Percentiles rank a stretch among this genome's conserved stretches.
phyloP scores from a whole-genome alignment of 2,888 invertebrate genomes.

The Ernsta delagoae region DNA sequence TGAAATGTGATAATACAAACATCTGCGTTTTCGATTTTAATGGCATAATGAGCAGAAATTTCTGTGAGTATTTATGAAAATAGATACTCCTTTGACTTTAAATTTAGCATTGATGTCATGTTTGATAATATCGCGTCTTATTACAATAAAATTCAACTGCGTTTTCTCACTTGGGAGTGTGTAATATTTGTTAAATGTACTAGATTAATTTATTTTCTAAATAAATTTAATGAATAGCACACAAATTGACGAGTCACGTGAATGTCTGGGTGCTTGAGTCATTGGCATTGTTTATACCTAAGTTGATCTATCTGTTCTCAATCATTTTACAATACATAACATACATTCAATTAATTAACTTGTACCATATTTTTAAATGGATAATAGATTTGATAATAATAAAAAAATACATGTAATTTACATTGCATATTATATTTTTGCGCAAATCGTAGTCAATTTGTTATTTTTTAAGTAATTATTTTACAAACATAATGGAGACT shows the following conservation, averaged over 20 bases:
- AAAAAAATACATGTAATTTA: neutral
- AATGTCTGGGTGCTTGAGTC: conserved; percentile 18
- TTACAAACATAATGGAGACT: conserved; percentile 1
- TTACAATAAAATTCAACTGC: neutral
- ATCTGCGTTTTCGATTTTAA: neutral
- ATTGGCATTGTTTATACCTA: conserved; percentile 9
- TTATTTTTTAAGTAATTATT: neutral
- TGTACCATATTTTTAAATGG: too few relatives aligned
- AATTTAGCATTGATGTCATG: conserved; percentile 17
- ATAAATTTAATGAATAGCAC: conserved; percentile 32
- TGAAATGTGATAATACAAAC: conserved; percentile 22
- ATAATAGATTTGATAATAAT: neutral
- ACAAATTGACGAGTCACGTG: conserved; percentile 11
- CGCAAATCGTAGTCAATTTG: conserved; percentile 32
- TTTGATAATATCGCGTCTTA: conserved; percentile 9
- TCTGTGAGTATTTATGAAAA: neutral
- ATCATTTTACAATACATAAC: neutral
- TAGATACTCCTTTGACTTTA: neutral
- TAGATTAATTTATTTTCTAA: conserved; percentile 35
- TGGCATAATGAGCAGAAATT: conserved; percentile 14
- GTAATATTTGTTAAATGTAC: conserved; percentile 36
- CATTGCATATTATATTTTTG: conserved; percentile 9
- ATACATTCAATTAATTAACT: neutral
- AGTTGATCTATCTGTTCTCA: conserved; percentile 4
- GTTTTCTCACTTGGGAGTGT: conserved; percentile 30